Conservation (phyloP, 37 sponge, comb jelly and placozoan species). For the Corticium candelabrum region DNA sequence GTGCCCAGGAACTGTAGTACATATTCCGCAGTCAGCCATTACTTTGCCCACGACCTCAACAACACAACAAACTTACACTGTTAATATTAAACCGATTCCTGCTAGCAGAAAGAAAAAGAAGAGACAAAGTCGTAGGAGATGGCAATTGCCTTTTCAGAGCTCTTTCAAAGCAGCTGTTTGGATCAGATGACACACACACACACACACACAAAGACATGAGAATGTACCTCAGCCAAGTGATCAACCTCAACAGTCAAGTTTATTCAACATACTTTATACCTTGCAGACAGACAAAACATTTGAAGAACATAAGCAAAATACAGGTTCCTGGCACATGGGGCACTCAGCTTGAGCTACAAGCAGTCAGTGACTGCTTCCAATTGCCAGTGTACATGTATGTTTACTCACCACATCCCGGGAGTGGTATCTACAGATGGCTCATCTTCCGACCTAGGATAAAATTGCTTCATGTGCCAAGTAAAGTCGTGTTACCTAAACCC, state of each 20-base stretch:
- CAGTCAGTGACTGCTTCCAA: not conserved
- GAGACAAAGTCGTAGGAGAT: not conserved
- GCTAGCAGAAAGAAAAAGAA: not conserved
- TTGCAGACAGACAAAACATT: not conserved
- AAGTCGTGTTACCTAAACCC: not conserved
- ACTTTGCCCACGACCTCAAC: not conserved
- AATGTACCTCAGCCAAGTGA: not conserved
- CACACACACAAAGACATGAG: not conserved
- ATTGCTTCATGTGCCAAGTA: not conserved
- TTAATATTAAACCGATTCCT: not conserved
- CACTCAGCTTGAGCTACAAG: not conserved
- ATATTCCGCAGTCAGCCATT: no score
- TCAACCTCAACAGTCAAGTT: not conserved
- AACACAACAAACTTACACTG: not conserved
- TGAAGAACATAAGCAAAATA: not conserved
- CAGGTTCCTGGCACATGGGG: not conserved
- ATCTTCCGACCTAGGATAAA: not conserved
- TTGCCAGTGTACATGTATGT: not conserved
- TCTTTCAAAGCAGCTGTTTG: not conserved
- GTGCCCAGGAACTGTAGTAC: no score
- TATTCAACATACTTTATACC: not conserved
- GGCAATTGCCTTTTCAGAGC: not conserved
- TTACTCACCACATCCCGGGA: not conserved
- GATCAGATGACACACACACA: not conserved
- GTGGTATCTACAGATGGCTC: not conserved